Base-by-base conservation (phyloP, 1,140 invertebrate genomes). In the Amphibalanus amphitrite region DNA sequence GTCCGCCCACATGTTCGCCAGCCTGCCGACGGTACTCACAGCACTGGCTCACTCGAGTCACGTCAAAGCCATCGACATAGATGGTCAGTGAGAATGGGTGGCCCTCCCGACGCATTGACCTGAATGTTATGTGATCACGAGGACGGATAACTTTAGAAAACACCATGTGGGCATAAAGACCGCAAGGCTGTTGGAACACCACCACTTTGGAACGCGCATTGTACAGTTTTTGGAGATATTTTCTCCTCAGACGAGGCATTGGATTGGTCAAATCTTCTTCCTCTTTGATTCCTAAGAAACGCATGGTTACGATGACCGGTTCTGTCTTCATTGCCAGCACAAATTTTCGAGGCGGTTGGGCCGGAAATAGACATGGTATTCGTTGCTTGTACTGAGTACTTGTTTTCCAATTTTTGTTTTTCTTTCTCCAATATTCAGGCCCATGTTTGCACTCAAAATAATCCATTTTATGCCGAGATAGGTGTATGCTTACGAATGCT, bases 71-170 rank as follows among this genome's bases (percentile, higher is more conserved):
- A 65, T 74, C 47, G 65, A 72, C 73, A 69, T 74, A 74, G 30
- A 74, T 74, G 3, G 73, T 74, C 28, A 74, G n/a, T 6, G 73
- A 74, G 69, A 74, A 74, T 28, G 73, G 73, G 33, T 72, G 72
- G 28, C 71, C 71, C 17, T 40, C 33, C 20, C 71, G 69, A 20
- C 73, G 69, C 71, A 74, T 69, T 30, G 73, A 74, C 38, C 28
- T 72, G 59, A 74, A 70, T 25, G 72, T 70, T 59, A 74, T 74
- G 59, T 74, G 71, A 30, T 74, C 73, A 20, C 47, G 47, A 23
- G 47, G 47, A 3, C 47, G 47, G 17, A 59, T 59, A 59, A 59
- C 47, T 23, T 59, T 20, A 20, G 47, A 59, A 20, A 59, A 59
- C 20, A 59, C 47, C 47, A 59, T 23, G 47, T 59, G 47, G 3